Conservation (phyloP, 1,140 invertebrate genomes). For the Saccostrea echinata region DNA sequence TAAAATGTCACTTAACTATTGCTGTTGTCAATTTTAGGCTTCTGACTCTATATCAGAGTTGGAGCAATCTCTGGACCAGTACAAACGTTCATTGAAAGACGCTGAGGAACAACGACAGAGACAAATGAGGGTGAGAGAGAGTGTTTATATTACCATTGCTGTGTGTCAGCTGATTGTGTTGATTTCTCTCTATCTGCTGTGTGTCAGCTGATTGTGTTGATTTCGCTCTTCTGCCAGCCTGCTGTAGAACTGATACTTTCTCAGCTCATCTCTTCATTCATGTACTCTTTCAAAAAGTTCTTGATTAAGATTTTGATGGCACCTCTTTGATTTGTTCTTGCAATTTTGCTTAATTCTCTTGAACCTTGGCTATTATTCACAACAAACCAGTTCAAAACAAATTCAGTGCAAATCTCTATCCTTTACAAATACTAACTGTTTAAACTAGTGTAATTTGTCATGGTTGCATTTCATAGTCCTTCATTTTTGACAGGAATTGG, state of each 20-base stretch:
- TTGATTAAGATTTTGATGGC: background rate
- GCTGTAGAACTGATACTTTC: background rate
- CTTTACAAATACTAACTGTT: background rate
- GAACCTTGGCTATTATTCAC: background rate
- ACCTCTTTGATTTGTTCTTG: background rate
- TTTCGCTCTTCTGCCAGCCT: background rate
- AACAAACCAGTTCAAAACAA: background rate
- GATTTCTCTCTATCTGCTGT: background rate
- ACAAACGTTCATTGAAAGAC: conserved; percentile 74
- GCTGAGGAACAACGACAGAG: conserved; percentile 73
- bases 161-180: background rate
- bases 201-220: background rate
- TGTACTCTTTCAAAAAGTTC: background rate
- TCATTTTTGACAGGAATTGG: conserved; percentile 67
- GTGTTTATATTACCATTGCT: background rate
- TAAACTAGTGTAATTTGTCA: background rate
- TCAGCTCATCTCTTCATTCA: background rate
- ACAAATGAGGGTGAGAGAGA: conserved; percentile 47
- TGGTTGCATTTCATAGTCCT: conserved; percentile 16
- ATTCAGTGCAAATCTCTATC: background rate
- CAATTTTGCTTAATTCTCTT: background rate
- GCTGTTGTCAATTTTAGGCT: conserved; percentile 60
- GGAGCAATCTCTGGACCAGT: conserved; percentile 71
- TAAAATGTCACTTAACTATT: too few species aligned
- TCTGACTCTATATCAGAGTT: conserved; percentile 74